These are phyloP conservation scores for Cassiopea andromeda DNA, from an alignment of 30 jellyfish, hydroid and myxozoan genomes.

Conservation along the genomic window DNA sequence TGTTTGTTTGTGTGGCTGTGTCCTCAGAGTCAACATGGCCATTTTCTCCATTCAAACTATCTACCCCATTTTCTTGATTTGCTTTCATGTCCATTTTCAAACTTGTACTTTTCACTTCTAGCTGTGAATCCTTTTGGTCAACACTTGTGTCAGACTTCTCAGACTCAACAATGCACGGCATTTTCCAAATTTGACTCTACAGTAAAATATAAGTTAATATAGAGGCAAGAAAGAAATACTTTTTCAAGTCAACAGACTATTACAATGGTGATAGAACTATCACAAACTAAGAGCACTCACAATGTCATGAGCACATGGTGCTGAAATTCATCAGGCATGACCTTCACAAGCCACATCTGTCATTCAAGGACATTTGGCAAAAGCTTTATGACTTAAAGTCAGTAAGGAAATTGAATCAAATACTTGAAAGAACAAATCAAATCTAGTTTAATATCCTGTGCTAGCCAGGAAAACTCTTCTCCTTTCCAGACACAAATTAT, in stretches of 20 bases:
- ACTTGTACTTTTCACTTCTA: background rate
- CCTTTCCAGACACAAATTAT: background rate
- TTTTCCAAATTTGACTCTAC: conserved; percentile 18
- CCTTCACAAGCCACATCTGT: conserved; percentile 1
- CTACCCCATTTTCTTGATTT: conserved; percentile 14
- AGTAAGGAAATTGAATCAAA: background rate
- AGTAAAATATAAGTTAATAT: background rate
- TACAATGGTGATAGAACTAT: background rate
- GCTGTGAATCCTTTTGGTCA: background rate
- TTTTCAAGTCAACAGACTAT: background rate
- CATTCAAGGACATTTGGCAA: background rate
- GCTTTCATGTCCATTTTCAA: background rate
- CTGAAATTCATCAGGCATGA: background rate
- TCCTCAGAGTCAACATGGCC: conserved; percentile 24
- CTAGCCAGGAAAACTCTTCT: background rate
- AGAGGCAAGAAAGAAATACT: background rate
- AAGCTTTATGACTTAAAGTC: background rate
- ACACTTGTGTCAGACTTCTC: conserved; percentile 7
- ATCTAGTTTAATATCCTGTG: background rate
- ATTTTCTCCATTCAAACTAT: background rate
- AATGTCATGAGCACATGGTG: background rate
- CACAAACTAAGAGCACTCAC: background rate
- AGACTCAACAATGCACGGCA: conserved; percentile 74
- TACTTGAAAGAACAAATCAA: background rate
- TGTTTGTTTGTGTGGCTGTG: background rate